Conservation (phyloP, 2,113 vertebrate genomes). For the Capreolus pygargus region DNA sequence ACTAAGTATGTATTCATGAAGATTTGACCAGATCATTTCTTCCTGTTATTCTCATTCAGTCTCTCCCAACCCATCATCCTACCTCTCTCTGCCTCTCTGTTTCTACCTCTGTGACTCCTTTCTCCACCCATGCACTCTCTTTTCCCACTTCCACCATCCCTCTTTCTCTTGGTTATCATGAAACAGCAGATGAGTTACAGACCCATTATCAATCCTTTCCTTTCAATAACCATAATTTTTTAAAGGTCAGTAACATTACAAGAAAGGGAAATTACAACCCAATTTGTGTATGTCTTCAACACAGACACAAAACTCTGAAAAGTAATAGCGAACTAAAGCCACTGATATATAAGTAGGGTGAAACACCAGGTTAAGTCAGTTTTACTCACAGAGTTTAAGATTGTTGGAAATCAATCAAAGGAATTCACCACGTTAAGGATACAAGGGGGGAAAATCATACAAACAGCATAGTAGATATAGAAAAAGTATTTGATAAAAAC, state of each 20-base stretch:
- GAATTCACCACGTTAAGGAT: not conserved
- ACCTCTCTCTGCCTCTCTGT: not conserved
- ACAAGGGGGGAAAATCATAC: not conserved
- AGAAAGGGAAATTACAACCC: not conserved
- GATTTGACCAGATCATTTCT: not conserved
- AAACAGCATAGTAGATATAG: not conserved
- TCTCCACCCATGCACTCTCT: accelerated
- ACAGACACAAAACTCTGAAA: not conserved
- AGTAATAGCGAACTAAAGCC: not conserved
- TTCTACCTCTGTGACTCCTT: not conserved
- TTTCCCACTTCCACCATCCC: too few species aligned
- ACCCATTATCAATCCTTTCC: not conserved
- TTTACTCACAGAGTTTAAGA: not conserved
- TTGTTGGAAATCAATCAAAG: not conserved
- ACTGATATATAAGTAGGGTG: not conserved
- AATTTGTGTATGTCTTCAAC: not conserved
- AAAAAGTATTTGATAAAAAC: not conserved
- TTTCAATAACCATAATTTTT: not conserved
- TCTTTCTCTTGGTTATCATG: not conserved
- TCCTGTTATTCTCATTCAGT: not conserved
- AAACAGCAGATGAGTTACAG: not conserved
- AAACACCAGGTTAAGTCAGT: not conserved
- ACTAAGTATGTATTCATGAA: not conserved
- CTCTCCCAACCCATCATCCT: too few species aligned
- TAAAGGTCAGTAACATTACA: not conserved